Evolutionary conservation across 1,140 invertebrate species (phyloP), one percentile per base, ranked within the genome.

Genomic region (Matsumurasca onukii): DNA sequence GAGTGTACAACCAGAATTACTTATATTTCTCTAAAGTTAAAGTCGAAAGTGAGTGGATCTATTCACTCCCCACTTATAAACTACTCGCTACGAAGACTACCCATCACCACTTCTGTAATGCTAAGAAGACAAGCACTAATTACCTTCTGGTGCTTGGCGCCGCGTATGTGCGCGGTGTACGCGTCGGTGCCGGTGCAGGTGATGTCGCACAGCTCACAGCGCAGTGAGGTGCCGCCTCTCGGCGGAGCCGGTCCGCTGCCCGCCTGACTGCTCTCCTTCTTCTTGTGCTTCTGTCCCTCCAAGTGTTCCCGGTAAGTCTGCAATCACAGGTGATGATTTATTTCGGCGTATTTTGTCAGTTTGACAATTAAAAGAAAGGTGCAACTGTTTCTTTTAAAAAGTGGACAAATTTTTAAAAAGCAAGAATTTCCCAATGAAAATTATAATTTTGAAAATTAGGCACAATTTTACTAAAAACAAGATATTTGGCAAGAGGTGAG

Each of bases 241-340:
- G 76, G 75, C 2, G 78, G 78, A 55, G 77, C 81, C 75, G 76
- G 84, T 76, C 78, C 85, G 74, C 78, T 34, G 82, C 88, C 83
- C 85, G 87, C 77, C 81, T 97, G 97, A 20, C 91, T 84, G 12
- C 92, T 90, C 78, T 98, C 97, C 78, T 98, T 97, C 84, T 98
- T 98, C 82, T 99, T 99, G 80, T 99, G 97, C 78, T 98, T 97
- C 80, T 98, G 95, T 0, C 97, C 97, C 79, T 98, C 96, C 71
- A 99, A 82, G 85, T 99, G 97, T 79, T 98, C 97, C 66, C 95
- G 88, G 80, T 98, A 99, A 0, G 97, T 98, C 85, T 95, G 79
- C 2, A 69, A 74, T 71, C 29, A 31, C 24, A 45, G 22, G 20
- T 31, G 25, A 22, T 20, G 22, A 62, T 13, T 24, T 24, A 61